Percentiles rank a stretch among this genome's conserved stretches.
Evolutionary conservation across 2,797 vertebrate species (phyloP).

Genomic region (Podarcis siculus): DNA sequence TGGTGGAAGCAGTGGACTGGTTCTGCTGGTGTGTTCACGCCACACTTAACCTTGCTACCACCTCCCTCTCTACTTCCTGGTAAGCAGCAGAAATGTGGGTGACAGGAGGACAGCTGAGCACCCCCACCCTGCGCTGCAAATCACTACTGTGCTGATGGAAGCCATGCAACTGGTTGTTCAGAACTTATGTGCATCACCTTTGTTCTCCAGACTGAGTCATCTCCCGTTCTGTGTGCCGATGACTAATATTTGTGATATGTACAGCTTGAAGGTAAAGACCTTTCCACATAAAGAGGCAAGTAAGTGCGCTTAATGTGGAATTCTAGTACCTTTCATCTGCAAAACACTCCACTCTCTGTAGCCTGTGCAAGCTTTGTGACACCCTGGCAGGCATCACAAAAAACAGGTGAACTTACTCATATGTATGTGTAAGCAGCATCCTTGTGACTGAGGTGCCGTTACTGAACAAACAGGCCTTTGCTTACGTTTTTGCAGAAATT

Average conservation of each 20-base stretch:
- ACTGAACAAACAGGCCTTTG: not conserved
- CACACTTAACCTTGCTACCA: too few relatives aligned
- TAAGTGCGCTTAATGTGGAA: not conserved
- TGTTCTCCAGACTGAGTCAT: not conserved
- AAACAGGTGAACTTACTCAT: accelerated
- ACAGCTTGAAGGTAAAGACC: not conserved
- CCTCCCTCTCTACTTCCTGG: too few relatives aligned
- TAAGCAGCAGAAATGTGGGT: too few relatives aligned
- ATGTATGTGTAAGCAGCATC: not conserved
- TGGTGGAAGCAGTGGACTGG: too few relatives aligned
- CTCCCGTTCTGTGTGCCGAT: not conserved
- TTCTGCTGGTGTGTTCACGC: too few relatives aligned
- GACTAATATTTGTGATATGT: not conserved
- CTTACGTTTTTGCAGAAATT: not conserved
- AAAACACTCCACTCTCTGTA: not conserved
- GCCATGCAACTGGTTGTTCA: not conserved
- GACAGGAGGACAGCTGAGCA: too few relatives aligned
- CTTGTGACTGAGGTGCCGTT: not conserved
- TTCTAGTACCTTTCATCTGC: not conserved
- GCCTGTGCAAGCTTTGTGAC: too few relatives aligned
- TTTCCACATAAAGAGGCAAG: not conserved
- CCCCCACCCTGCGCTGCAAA: too few relatives aligned
- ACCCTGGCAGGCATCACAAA: not conserved
- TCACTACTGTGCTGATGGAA: not conserved
- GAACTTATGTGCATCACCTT: not conserved